Base-by-base conservation (phyloP, 2,888 invertebrate genomes). In the Diplolepis rosae region DNA sequence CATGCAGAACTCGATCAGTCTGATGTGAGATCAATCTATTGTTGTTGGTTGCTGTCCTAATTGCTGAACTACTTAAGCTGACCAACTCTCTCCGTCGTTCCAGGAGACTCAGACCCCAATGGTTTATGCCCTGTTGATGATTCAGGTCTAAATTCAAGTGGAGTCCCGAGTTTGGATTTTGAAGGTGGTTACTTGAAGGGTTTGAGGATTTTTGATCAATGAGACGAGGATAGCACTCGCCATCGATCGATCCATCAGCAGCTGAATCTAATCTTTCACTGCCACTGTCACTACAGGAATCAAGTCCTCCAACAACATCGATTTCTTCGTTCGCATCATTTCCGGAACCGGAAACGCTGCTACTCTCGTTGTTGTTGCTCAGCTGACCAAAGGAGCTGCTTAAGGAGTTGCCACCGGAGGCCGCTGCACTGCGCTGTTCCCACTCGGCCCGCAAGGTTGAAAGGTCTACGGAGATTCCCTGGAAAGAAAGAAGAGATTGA, bases 361-460 rank as follows among this genome's bases (percentile, higher is more conserved):
- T 88, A 68, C 87, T 84, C 45, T 88, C 87, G 80, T 88, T 89
- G 69, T 85, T 82, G 76, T 86, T 84, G 68, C 80, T 83, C 52
- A 86, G 72, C 45, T 83, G 82, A 30, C 82, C 77, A 73, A 83
- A 85, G 56, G 84, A 68, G 4, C 83, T 78, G 72, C 79, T 83
- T 1, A 83, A 73, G 90, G 94, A 93, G 88, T 93, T 92, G 78
- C 92, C 92, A 83, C 93, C 93, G 35, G 82, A 75, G 0, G 87
- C 86, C 11, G 85, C 82, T 0, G 87, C 85, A 65, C 84, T 85
- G 1, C 88, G 95, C 11, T 94, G 93, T 82, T 96, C 92, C 91
- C 96, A 96, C 88, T 97, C 96, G 56, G 95, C 91, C 82, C 95
- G 94, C 66, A 97, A 90, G 2, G 96, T 95, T 83, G 96, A 95